phyloP scores from a whole-genome alignment of 2,113 vertebrate species.

The Menura novaehollandiae region DNA sequence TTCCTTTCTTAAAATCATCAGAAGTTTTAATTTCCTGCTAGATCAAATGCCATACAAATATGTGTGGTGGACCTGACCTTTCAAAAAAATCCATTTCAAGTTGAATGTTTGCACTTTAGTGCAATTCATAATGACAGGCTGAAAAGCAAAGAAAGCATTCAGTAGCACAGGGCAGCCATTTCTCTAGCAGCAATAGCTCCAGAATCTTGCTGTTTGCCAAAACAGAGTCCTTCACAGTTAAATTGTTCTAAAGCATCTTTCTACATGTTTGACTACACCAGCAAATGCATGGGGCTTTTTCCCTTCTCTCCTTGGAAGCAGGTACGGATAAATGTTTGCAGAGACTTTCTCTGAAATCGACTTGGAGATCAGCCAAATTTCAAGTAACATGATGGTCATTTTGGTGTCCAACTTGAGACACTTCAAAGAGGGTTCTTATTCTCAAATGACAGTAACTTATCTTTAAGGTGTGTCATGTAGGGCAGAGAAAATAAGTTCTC shows the following conservation, averaged over 20 bases:
- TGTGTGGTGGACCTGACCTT: neutral
- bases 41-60: neutral
- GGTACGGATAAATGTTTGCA: neutral
- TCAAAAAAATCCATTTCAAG: constrained; percentile 2
- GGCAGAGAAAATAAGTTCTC: neutral
- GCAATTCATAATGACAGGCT: neutral
- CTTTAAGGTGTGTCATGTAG: neutral
- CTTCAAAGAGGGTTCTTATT: neutral
- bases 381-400: neutral
- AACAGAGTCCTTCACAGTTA: neutral
- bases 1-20: neutral
- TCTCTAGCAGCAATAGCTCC: neutral
- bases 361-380: neutral
- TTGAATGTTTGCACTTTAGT: neutral
- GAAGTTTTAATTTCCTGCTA: neutral
- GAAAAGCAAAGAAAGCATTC: neutral
- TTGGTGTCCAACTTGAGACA: neutral
- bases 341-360: neutral
- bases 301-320: neutral
- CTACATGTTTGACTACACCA: neutral
- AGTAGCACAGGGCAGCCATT: neutral
- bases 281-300: neutral
- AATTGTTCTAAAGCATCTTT: neutral
- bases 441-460: neutral
- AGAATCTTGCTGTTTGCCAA: neutral